phyloP scores from a whole-genome alignment of 2,888 invertebrate genomes.

The Amblyjoppa proteus region DNA sequence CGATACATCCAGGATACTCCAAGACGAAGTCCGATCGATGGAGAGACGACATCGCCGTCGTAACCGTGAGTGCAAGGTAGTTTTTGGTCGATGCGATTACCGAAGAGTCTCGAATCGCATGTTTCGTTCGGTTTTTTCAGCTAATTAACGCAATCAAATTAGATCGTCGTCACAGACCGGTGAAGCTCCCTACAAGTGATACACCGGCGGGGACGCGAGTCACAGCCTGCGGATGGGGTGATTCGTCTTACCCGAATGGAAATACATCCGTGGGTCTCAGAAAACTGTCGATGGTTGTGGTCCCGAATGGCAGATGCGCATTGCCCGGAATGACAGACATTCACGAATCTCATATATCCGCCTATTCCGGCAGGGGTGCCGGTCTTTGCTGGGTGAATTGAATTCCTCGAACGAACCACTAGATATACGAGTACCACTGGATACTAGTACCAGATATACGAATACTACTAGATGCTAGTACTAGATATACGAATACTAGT shows the following conservation, averaged over 20 bases:
- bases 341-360: background rate
- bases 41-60: background rate
- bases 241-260: background rate
- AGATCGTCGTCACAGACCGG: constrained; percentile 36
- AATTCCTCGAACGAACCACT: background rate
- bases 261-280: background rate
- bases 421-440: too few relatives aligned
- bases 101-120: background rate
- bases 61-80: background rate
- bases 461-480: too few relatives aligned
- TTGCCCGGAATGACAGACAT: too few relatives aligned
- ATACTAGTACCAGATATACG: too few relatives aligned
- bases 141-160: constrained; percentile 23
- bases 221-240: constrained; percentile 30
- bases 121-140: background rate
- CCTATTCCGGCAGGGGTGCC: background rate
- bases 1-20: background rate
- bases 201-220: background rate
- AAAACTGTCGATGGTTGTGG: background rate
- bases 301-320: constrained; percentile 10
- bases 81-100: background rate
- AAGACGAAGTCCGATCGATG: background rate
- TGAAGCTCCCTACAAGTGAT: constrained; percentile 9
- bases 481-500: too few relatives aligned
- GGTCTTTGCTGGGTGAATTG: constrained; percentile 19